Base-by-base conservation (phyloP, 1,140 invertebrate genomes). In the Drosophila ogumai region DNA sequence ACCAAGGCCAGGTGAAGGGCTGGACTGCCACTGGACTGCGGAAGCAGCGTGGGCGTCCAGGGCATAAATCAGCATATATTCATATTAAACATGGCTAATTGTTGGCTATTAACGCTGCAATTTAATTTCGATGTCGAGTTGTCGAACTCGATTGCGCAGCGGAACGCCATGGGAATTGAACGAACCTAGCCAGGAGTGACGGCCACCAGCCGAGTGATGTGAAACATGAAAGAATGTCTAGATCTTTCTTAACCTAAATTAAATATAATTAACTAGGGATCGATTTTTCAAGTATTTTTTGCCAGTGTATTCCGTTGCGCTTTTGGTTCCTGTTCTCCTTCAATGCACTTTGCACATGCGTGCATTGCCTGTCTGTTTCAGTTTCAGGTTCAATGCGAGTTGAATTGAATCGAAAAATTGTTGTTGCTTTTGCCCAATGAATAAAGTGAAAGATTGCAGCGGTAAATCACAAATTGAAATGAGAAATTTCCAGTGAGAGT, bases 271-370 rank as follows among this genome's bases (percentile, higher is more conserved):
- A 6, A 28, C 5, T 28, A 6, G 25, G 25, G 25, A 28, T 28
- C 0, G 25, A 28, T 28, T 28, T 28, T 28, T 28, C 22, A 22
- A 22, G 22, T 22, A 22, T 22, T 22, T 22, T 60, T 60, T 64
- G 34, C 17, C 3, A 32, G 61, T 65, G 61, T 40, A 57, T 77
- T 63, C 55, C 65, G 50, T 66, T 73, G 49, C 65, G 61, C 40
- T 68, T 65, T 58, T 50, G 75, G 84, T 88, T 88, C 85, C 84
- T 90, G 84, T 84, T 88, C 74, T 88, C 84, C 80, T 90, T 88
- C 80, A 78, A 49, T 77, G 43, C 49, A 75, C 57, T 58, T 79
- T 74, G 40, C 49, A 75, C 56, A 63, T 79, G 61, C 65, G 65
- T 80, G 65, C 47, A 43, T 22, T 32, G 63, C 46, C 56, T 66